Evolutionary conservation across 2,797 vertebrate species (phyloP).

Genomic region (Triplophysa yarkandensis): DNA sequence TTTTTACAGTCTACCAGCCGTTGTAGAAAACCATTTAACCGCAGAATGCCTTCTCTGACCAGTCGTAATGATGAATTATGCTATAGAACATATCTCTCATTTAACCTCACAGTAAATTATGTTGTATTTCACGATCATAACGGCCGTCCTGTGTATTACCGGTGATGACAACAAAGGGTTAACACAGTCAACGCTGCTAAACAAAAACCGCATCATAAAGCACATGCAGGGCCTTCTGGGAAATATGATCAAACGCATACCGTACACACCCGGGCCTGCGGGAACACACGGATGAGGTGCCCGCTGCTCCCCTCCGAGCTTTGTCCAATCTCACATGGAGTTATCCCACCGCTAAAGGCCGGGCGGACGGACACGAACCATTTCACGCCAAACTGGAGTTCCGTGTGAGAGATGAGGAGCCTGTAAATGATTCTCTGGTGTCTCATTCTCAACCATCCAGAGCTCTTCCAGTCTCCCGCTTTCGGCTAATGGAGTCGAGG

Average conservation of each 20-base stretch:
- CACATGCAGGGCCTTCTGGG: conserved; percentile 46
- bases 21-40: not conserved
- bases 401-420: conserved; percentile 71
- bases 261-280: conserved; percentile 31
- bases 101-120: not conserved
- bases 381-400: conserved; percentile 68
- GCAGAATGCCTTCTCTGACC: not conserved
- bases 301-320: conserved; percentile 53
- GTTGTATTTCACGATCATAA: not conserved
- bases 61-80: not conserved
- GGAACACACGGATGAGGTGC: conserved; percentile 1
- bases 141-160: not conserved
- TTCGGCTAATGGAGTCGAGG: conserved; percentile 20
- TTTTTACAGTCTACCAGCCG: not conserved
- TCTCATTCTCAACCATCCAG: conserved; percentile 57
- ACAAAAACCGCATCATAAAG: conserved; percentile 47
- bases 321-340: conserved; percentile 62
- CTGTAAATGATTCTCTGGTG: conserved; percentile 61
- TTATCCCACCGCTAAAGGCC: conserved; percentile 62
- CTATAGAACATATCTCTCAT: not conserved
- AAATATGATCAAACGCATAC: conserved; percentile 57
- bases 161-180: conserved; percentile 40
- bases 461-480: conserved; percentile 35
- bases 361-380: conserved; percentile 62
- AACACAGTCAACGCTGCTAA: conserved; percentile 38